phyloP scores from a whole-genome alignment of 2,113 vertebrate genomes.

The Colaptes auratus region DNA sequence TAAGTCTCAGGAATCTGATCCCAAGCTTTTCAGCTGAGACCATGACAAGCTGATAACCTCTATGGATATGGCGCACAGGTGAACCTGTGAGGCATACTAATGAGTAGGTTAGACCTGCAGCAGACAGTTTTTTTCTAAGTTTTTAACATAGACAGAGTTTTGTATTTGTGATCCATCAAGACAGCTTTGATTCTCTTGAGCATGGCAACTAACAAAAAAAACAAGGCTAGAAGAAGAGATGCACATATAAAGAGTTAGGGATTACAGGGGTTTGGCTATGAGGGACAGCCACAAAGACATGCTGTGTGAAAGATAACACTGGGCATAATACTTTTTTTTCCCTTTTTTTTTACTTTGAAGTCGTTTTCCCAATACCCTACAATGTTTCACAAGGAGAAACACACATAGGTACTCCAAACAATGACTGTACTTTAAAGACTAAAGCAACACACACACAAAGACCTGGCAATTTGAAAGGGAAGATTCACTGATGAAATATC shows the following conservation, averaged over 20 bases:
- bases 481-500: not conserved
- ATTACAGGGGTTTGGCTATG: not conserved
- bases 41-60: not conserved
- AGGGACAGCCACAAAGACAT: not conserved
- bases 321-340: not conserved
- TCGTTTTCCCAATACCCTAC: not conserved
- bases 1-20: slow-evolving; percentile 20
- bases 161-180: not conserved
- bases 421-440: not conserved
- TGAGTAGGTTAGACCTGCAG: not conserved
- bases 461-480: not conserved
- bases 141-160: not conserved
- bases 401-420: not conserved
- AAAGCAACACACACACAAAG: not conserved
- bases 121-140: not conserved
- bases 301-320: not conserved
- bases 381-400: not conserved
- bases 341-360: not conserved
- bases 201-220: not conserved
- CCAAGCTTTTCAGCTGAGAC: slow-evolving; percentile 28
- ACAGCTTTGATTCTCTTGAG: slow-evolving; percentile 14
- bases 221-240: not conserved
- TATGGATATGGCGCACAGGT: not conserved
- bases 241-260: not conserved
- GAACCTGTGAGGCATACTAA: not conserved